phyloP scores from a whole-genome alignment of 2,113 vertebrate species.

The Delphinus delphis region DNA sequence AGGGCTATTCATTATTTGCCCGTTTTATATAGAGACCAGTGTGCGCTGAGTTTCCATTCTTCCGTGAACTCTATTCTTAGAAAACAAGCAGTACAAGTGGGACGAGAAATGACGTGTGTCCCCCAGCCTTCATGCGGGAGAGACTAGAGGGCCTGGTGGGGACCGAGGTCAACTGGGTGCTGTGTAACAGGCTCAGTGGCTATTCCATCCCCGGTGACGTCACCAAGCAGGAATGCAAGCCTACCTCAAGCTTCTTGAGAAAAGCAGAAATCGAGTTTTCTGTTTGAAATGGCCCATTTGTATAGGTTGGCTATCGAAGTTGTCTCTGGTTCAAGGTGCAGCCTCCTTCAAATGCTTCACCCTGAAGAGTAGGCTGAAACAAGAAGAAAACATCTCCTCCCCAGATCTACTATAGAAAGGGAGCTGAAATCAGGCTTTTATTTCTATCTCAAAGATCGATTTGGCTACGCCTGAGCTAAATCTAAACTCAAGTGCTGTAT shows the following conservation, averaged over 20 bases:
- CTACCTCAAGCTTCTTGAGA: neutral
- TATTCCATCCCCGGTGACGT: neutral
- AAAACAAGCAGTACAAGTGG: no score
- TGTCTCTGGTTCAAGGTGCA: neutral
- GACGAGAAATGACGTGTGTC: no score
- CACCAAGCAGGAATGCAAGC: neutral
- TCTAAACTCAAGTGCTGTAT: fast-evolving
- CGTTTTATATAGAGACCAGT: neutral
- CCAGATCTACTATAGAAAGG: neutral
- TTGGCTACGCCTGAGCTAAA: neutral
- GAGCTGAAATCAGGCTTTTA: neutral
- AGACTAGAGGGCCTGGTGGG: neutral
- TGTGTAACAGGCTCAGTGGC: fast-evolving
- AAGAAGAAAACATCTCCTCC: neutral
- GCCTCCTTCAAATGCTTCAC: neutral
- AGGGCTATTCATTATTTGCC: neutral
- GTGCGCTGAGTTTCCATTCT: neutral
- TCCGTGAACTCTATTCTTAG: neutral
- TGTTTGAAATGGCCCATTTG: neutral
- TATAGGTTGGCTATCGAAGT: no score
- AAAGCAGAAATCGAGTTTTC: neutral
- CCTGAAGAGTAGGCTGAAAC: neutral
- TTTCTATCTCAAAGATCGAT: neutral
- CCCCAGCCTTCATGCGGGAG: neutral
- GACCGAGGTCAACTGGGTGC: fast-evolving